Evolutionary conservation across 2,113 vertebrate genomes (phyloP).

Genomic region (Etheostoma cragini): DNA sequence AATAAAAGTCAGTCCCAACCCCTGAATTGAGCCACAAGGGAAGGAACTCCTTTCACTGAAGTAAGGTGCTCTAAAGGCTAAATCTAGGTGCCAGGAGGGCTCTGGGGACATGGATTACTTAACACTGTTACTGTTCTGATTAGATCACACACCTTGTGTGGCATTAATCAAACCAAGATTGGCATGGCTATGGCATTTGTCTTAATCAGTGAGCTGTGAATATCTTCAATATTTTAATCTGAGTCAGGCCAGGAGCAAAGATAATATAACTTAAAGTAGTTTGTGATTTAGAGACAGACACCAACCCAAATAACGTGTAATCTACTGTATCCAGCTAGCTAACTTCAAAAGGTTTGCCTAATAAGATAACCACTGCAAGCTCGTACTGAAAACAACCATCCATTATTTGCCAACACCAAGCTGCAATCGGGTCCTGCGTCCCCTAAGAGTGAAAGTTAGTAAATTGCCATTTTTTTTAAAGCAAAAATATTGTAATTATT

Average conservation of each 20-base stretch:
- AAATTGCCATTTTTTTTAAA: background rate
- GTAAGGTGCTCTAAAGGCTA: conserved; percentile 24
- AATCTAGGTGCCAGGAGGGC: conserved; percentile 32
- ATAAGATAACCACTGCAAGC: background rate
- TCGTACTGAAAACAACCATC: background rate
- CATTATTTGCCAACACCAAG: background rate
- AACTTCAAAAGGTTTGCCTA: background rate
- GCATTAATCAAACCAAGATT: conserved; percentile 11
- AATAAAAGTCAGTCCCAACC: background rate
- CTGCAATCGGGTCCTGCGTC: background rate
- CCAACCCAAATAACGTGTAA: background rate
- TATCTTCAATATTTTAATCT: background rate
- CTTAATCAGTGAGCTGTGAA: background rate
- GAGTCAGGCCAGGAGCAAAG: conserved; percentile 3
- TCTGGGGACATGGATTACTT: conserved; percentile 17
- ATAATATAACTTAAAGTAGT: background rate
- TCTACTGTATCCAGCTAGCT: background rate
- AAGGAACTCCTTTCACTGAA: conserved; percentile 20
- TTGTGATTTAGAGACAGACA: background rate
- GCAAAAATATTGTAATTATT: background rate
- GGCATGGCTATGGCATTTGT: background rate
- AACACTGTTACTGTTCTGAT: conserved; percentile 27
- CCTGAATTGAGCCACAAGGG: conserved; percentile 22
- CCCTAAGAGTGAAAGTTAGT: background rate
- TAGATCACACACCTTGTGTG: conserved; percentile 23